Base-by-base conservation (phyloP, 2,888 invertebrate species). In the Tortricodes alternella region DNA sequence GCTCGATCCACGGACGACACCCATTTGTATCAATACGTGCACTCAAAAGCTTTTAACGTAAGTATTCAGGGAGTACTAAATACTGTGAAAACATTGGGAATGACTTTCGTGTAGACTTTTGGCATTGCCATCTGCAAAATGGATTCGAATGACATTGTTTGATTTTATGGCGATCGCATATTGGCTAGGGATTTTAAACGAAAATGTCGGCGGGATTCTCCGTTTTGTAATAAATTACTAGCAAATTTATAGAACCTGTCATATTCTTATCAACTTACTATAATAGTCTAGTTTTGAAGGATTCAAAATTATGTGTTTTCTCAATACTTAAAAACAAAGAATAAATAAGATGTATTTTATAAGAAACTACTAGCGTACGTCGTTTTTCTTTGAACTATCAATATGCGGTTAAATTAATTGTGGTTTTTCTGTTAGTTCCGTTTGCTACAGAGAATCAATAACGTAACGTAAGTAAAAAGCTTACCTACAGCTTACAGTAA, bases 11-110 rank as follows among this genome's bases (percentile, higher is more conserved):
- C 63, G 68, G 79, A 76, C 84, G 68, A 69, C 65, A 67, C 69
- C 78, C 85, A 83, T 89, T 89, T 85, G 79, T 89, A 84, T 89
- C 87, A 87, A 89, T 89, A 78, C 71, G 73, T 67, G 68, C 50
- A 59, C 67, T 68, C 67, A 87, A 88, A 88, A 84, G 77, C 85
- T 85, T 86, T 87, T 84, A 85, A 74, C 77, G 75, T 61, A 72
- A 79, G 76, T 80, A 80, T 79, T 78, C 73, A 75, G 71, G 73
- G 68, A 62, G 65, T 71, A 73, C 71, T 49, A 69, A 64, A 64
- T 63, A 64, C 62, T 60, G 71, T 76, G 65, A 76, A 75, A 63
- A 60, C 29, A 48, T 27, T 48, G 39, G 9, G 32, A 39, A 39
- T 23, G 53, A 46, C 52, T 39, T 19, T 19, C 21, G 9, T 29